phyloP scores from a whole-genome alignment of 2,797 vertebrate species.

The Mareca strepera region DNA sequence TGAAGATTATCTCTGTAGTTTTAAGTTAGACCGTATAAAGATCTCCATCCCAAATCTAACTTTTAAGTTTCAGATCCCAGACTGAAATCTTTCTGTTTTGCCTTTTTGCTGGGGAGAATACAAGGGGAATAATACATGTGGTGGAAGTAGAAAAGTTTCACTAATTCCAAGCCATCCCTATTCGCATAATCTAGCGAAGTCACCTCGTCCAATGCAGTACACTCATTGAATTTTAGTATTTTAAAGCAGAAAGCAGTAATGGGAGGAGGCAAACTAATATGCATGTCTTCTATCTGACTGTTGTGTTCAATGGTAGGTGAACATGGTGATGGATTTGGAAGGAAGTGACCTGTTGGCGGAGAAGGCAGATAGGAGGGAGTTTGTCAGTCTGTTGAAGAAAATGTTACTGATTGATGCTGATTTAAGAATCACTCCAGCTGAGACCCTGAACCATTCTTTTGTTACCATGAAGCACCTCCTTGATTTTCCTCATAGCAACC shows the following conservation, averaged over 20 bases:
- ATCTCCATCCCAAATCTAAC: neutral
- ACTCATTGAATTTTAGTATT: neutral
- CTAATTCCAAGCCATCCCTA: neutral
- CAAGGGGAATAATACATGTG: too few relatives aligned
- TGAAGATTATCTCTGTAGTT: neutral
- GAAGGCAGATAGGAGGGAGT: conserved; percentile 95
- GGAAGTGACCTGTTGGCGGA: conserved; percentile 95
- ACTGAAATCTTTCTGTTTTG: neutral
- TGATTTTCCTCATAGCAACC: conserved; percentile 97
- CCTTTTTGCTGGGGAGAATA: neutral
- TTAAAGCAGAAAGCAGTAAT: neutral
- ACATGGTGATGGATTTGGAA: conserved; percentile 98
- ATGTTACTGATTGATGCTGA: conserved; percentile 98
- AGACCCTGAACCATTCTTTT: conserved; percentile 94
- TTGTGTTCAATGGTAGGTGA: conserved; percentile 84
- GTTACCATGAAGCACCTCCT: conserved; percentile 98
- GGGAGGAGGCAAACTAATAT: neutral
- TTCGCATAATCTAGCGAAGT: neutral
- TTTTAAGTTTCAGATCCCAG: neutral
- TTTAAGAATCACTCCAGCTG: conserved; percentile 91
- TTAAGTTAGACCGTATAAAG: neutral
- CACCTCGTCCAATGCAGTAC: fast-evolving
- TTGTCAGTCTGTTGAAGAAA: conserved; percentile 96
- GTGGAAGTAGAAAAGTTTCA: neutral
- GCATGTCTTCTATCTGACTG: neutral